Conservation (phyloP, 2,888 invertebrate species). For the Dicycla oo region DNA sequence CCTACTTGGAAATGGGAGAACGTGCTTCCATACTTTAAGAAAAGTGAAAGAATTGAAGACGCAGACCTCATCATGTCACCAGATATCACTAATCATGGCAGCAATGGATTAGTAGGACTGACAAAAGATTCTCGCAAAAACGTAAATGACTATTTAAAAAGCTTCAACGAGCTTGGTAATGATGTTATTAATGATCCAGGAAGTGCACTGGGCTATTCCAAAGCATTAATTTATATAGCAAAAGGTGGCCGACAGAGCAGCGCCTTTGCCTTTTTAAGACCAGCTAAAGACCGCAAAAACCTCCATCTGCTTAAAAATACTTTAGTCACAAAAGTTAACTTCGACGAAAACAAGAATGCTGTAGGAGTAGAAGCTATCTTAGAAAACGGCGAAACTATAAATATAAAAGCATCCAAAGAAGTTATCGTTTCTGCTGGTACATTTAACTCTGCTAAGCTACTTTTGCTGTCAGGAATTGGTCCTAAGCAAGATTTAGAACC, state of each 20-base stretch:
- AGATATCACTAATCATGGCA: constrained; percentile 37
- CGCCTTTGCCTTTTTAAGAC: constrained; percentile 30
- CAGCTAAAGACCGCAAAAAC: constrained; percentile 53
- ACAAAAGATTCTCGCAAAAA: constrained; percentile 26
- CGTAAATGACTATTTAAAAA: constrained; percentile 22
- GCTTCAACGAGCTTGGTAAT: constrained; percentile 44
- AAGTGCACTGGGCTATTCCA: constrained; percentile 41
- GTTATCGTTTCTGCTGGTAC: constrained; percentile 90
- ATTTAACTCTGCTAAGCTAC: constrained; percentile 90
- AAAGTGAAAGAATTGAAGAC: constrained; percentile 46
- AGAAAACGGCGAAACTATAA: constrained; percentile 33
- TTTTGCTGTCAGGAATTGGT: constrained; percentile 92
- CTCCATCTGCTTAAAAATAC: constrained; percentile 60
- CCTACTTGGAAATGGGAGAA: constrained; percentile 64
- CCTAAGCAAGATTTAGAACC: constrained; percentile 84
- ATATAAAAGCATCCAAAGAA: constrained; percentile 86
- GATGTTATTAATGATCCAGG: constrained; percentile 42
- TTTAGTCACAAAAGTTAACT: constrained; percentile 57
- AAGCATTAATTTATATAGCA: constrained; percentile 5
- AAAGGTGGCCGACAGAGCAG: constrained; percentile 41
- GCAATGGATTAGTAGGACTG: constrained; percentile 31
- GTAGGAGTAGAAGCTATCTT: constrained; percentile 49
- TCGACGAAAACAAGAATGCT: constrained; percentile 55
- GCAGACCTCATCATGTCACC: constrained; percentile 1
- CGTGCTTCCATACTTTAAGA: constrained; percentile 57